Evolutionary conservation across 2,797 vertebrate species (phyloP).

Genomic region (Kryptolebias ocellatus): DNA sequence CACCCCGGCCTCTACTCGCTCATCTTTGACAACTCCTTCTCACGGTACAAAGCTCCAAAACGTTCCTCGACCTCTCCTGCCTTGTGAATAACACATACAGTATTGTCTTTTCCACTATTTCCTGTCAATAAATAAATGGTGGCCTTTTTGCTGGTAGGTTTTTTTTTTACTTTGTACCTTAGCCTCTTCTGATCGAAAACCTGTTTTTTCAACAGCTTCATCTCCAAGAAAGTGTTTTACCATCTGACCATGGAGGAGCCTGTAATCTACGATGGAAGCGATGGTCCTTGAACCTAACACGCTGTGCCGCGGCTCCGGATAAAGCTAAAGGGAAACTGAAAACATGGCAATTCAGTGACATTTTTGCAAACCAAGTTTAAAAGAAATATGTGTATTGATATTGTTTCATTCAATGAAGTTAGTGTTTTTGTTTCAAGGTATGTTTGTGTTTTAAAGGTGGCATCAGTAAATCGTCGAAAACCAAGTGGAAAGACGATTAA

Average conservation of each 20-base stretch:
- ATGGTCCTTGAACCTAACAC: slow-evolving; percentile 80
- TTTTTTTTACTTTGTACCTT: not conserved
- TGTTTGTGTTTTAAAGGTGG: slow-evolving; percentile 22
- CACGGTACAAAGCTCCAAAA: slow-evolving; percentile 80
- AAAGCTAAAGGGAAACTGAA: slow-evolving; percentile 11
- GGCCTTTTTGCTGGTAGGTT: too few species aligned
- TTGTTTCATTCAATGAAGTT: too few species aligned
- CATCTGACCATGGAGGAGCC: slow-evolving; percentile 91
- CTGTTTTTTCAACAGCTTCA: slow-evolving; percentile 82
- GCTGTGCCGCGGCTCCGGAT: not conserved
- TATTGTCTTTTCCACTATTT: not conserved
- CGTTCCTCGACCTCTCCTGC: not conserved
- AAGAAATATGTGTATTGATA: not conserved
- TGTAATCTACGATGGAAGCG: slow-evolving; percentile 95
- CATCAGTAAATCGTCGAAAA: not conserved
- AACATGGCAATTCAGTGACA: slow-evolving; percentile 13
- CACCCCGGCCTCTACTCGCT: slow-evolving; percentile 88
- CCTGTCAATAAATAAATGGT: not conserved
- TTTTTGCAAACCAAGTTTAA: slow-evolving; percentile 36
- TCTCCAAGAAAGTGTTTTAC: slow-evolving; percentile 94
- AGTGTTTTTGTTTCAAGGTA: not conserved
- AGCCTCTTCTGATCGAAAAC: not conserved
- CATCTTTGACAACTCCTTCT: slow-evolving; percentile 97
- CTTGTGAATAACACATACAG: not conserved
- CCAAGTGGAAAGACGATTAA: not conserved